Evolutionary conservation across 2,797 vertebrate species (phyloP).

Genomic region (Australoheros facetus): DNA sequence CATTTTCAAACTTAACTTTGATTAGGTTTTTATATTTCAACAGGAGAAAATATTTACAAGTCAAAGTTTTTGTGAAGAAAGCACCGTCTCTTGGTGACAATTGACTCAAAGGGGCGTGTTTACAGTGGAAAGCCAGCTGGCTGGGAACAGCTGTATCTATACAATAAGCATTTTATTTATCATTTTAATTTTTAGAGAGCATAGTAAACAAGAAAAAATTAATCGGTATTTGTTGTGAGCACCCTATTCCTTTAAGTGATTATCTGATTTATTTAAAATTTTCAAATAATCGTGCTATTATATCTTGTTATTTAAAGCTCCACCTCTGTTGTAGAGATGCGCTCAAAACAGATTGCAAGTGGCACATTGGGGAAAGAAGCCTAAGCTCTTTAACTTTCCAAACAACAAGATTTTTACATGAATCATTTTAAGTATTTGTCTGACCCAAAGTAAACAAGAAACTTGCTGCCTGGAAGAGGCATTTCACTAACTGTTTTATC

Average conservation of each 20-base stretch:
- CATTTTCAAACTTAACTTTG: too few species aligned
- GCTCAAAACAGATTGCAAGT: background rate
- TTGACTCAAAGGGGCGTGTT: too few species aligned
- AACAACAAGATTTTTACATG: background rate
- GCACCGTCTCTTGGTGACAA: too few species aligned
- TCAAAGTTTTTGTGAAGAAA: too few species aligned
- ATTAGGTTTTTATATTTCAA: too few species aligned
- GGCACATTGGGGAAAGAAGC: background rate
- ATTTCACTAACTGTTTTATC: background rate
- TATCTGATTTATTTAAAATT: background rate
- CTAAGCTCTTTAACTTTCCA: background rate
- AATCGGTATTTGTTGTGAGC: background rate
- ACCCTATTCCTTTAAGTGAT: background rate
- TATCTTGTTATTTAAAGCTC: background rate
- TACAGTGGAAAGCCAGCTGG: too few species aligned
- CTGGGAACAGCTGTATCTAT: background rate
- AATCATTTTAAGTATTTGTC: background rate
- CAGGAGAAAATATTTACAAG: too few species aligned
- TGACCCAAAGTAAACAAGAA: background rate
- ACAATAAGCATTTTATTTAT: background rate
- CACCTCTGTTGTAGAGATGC: background rate
- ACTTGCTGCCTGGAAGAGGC: background rate
- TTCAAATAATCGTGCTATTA: background rate
- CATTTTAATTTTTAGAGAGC: background rate
- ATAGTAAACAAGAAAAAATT: background rate